phyloP scores from a whole-genome alignment of 2,113 vertebrate species.

The Cyprinodon brontotheroides region DNA sequence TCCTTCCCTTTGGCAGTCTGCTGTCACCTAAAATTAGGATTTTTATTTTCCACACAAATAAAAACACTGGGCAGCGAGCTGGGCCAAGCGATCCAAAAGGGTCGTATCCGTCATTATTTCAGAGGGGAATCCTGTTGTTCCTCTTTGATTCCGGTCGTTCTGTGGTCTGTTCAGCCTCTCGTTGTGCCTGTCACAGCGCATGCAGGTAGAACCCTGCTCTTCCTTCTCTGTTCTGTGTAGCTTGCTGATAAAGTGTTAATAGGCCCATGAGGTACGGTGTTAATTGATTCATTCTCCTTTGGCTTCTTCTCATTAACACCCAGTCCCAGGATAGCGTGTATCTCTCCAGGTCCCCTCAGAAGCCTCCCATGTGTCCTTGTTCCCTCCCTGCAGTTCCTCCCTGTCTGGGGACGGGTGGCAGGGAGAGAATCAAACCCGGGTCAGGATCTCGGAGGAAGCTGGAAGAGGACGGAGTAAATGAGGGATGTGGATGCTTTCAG shows the following conservation, averaged over 20 bases:
- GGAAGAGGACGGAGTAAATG: slow-evolving; percentile 12
- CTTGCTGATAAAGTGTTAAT: slow-evolving; percentile 69
- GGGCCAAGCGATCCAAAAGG: too few species aligned
- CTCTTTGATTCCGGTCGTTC: too few species aligned
- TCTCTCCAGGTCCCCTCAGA: slow-evolving; percentile 39
- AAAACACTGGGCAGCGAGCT: too few species aligned
- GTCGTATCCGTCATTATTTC: not conserved
- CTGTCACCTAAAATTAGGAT: too few species aligned
- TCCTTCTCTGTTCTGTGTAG: slow-evolving; percentile 7
- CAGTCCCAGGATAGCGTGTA: slow-evolving; percentile 62
- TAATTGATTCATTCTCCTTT: slow-evolving; percentile 79
- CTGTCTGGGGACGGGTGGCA: slow-evolving; percentile 55
- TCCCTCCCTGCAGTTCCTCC: slow-evolving; percentile 17
- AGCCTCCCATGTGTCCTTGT: slow-evolving; percentile 37
- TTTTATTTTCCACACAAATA: too few species aligned
- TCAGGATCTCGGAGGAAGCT: slow-evolving; percentile 26
- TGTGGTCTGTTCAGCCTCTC: slow-evolving; percentile 3
- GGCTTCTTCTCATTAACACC: slow-evolving; percentile 72
- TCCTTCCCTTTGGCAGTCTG: too few species aligned
- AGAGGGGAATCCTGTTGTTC: not conserved
- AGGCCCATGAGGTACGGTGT: slow-evolving; percentile 61
- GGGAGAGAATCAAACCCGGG: slow-evolving; percentile 53
- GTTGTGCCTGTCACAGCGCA: not conserved
- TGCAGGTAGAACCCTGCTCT: slow-evolving; percentile 20
- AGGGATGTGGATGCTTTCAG: not conserved